Evolutionary conservation across 2,797 vertebrate genomes (phyloP), one percentile per base, ranked within the genome.

Genomic region (Varecia variegata): DNA sequence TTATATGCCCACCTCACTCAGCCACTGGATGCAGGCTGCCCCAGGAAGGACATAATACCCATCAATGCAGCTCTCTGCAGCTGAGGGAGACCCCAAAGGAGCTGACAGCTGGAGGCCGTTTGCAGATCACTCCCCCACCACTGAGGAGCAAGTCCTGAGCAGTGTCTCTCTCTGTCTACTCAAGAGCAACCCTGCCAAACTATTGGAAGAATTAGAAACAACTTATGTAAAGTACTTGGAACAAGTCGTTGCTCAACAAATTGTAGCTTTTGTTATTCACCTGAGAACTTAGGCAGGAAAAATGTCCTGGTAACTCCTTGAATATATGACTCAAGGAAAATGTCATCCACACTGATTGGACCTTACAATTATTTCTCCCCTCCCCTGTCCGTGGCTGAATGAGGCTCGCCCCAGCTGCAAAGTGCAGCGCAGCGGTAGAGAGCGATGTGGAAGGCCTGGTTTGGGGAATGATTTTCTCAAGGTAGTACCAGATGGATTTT

Each of bases 371-470:
- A 40, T 23, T 15, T 70, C 35, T 90, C 32, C 15, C 30, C 13
- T 67, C 2, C 2, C 10, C n/a, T 47, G 50, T n/a, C 21, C 5
- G 5, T 4, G 50, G 17, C 32, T 30, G 17, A 8, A 23, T 3
- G 54, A 27, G 1, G 6, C 27, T 80, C 12, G 8, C 21, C 14
- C 20, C 68, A 86, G 27, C 32, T 35, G 27, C 32, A 9, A n/a
- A 62, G 30, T 7, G 0, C 77, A 70, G 62, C 0, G 2, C 0
- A 12, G 52, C 2, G 0, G 0, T 5, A 43, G 35, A 77, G 17
- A 65, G 10, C 0, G 30, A 21, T 1, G 3, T 4, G 30, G 70
- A 47, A 83, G n/a, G 11, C 20, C 32, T 45, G 40, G 27, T 21
- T 77, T 17, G 45, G 1, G 25, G 8, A 2, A 3, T 6, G 58